Conservation (phyloP, 2,888 invertebrate genomes). For the Smittia sp. region DNA sequence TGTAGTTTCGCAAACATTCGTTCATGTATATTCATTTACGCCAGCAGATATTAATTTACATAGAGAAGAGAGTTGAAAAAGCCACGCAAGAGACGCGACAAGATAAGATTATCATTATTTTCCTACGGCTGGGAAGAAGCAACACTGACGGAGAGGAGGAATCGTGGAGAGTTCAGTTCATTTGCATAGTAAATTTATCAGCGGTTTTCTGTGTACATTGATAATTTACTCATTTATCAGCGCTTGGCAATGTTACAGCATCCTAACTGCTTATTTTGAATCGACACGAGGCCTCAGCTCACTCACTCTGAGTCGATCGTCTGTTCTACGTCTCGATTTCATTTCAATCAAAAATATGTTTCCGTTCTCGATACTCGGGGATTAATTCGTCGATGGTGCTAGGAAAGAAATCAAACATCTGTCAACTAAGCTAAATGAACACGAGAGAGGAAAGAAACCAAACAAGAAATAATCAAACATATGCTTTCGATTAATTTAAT, state of each 20-base stretch:
- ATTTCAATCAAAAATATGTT: not conserved
- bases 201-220: not conserved
- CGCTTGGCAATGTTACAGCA: not conserved
- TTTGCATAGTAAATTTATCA: slow-evolving; percentile 36
- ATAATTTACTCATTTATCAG: not conserved
- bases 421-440: slow-evolving; percentile 1
- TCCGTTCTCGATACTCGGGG: slow-evolving; percentile 14
- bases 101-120: slow-evolving; percentile 36
- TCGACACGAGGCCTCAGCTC: not conserved
- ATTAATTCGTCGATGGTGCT: not conserved
- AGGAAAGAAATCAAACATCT: slow-evolving; percentile 32
- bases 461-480: slow-evolving; percentile 6
- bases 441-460: not conserved
- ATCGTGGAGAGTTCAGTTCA: not conserved
- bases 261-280: not conserved
- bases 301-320: too few species aligned
- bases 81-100: not conserved
- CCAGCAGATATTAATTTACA: slow-evolving; percentile 23
- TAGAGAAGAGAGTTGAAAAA: not conserved
- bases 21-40: slow-evolving; percentile 4
- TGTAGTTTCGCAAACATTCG: slow-evolving; percentile 17
- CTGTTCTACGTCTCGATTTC: not conserved
- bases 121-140: not conserved
- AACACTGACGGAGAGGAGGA: not conserved
- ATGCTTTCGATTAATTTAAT: slow-evolving; percentile 10